phyloP scores from a whole-genome alignment of 2,888 invertebrate species.

The Seira musarum region DNA sequence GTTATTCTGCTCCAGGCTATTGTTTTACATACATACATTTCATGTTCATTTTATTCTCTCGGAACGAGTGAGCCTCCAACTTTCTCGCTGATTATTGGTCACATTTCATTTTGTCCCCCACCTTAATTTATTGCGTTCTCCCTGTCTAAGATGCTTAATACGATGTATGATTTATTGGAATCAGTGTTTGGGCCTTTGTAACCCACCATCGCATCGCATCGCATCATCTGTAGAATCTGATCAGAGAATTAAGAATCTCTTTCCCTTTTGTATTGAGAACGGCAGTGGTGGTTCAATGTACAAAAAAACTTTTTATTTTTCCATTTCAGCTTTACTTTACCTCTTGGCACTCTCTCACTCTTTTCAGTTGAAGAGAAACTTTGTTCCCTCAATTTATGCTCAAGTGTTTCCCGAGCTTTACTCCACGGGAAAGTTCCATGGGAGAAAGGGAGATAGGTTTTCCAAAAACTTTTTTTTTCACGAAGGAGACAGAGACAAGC shows the following conservation, averaged over 20 bases:
- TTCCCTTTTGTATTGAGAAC: not conserved
- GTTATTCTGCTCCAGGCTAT: not conserved
- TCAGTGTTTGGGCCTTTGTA: slow-evolving; percentile 46
- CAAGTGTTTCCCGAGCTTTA: slow-evolving; percentile 44
- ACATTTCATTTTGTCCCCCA: slow-evolving; percentile 45
- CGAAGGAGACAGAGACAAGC: slow-evolving; percentile 22
- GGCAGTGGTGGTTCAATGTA: not conserved
- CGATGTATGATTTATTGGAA: slow-evolving; percentile 59
- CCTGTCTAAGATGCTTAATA: slow-evolving; percentile 54
- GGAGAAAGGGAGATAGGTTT: slow-evolving; percentile 20
- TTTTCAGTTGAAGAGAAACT: slow-evolving; percentile 16
- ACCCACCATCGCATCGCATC: slow-evolving; percentile 32
- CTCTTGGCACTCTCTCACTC: slow-evolving; percentile 10
- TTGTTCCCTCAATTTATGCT: slow-evolving; percentile 49
- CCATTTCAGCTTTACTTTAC: no score
- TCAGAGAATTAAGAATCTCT: slow-evolving; percentile 44
- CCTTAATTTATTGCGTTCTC: slow-evolving; percentile 55
- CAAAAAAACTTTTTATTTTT: no score
- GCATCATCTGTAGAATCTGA: slow-evolving; percentile 38
- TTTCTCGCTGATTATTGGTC: slow-evolving; percentile 23
- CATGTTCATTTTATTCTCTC: not conserved
- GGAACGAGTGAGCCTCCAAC: not conserved
- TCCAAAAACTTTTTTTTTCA: not conserved
- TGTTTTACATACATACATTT: not conserved
- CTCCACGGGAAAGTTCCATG: slow-evolving; percentile 18